Percentiles rank a stretch among this genome's conserved stretches.
Conservation (phyloP, 2,888 invertebrate species). For the Lasius fuliginosus region DNA sequence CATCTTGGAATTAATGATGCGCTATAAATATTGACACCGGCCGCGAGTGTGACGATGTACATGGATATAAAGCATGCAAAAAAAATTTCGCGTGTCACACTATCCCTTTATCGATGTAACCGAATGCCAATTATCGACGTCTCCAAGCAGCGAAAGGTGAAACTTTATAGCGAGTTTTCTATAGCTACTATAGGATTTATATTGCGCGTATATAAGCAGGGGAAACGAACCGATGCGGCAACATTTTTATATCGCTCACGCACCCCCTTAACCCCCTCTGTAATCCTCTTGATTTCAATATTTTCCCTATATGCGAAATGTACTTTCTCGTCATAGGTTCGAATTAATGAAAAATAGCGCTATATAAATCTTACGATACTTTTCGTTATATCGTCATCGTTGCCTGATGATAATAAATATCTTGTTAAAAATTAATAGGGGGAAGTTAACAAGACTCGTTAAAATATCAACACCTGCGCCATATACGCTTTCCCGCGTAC, state of each 20-base stretch:
- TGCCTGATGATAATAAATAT: not conserved
- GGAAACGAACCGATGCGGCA: conserved; percentile 47
- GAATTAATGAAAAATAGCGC: conserved; percentile 10
- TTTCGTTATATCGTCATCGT: conserved; percentile 12
- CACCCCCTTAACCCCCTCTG: too few relatives aligned
- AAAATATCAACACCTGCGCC: conserved; percentile 34
- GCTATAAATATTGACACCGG: conserved; percentile 83
- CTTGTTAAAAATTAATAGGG: conserved; percentile 7
- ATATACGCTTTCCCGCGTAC: not conserved
- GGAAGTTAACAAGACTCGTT: conserved; percentile 9
- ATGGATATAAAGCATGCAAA: conserved; percentile 71
- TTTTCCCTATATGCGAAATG: not conserved
- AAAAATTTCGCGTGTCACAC: conserved; percentile 68
- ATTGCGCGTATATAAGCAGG: conserved; percentile 60
- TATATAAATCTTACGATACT: not conserved
- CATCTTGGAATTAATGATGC: conserved; percentile 72
- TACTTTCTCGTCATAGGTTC: not conserved
- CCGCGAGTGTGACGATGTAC: conserved; percentile 74
- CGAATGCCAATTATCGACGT: conserved; percentile 85
- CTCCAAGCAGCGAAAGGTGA: conserved; percentile 82
- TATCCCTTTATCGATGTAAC: conserved; percentile 84
- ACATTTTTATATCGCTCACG: conserved; percentile 64
- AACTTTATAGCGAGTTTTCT: conserved; percentile 71
- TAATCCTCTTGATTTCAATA: conserved; percentile 22
- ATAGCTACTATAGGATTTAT: conserved; percentile 62